Percentiles rank a stretch among this genome's conserved stretches.
Evolutionary conservation across 2,797 vertebrate genomes (phyloP).

Genomic region (Pangasius krempfi): DNA sequence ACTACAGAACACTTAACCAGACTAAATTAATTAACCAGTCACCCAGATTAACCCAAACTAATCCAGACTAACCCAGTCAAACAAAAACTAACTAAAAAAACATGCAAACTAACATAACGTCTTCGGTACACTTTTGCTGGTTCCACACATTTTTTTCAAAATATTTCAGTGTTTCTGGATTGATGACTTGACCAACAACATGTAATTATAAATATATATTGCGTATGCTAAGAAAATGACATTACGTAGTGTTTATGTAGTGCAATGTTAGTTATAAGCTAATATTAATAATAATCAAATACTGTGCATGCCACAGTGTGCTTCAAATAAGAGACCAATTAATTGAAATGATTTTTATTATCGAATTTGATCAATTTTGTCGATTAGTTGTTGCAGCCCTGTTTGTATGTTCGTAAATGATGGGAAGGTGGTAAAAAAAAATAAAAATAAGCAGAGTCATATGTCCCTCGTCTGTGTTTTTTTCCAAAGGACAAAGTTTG

Average conservation of each 20-base stretch:
- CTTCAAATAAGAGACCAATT: background rate
- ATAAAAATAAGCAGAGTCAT: background rate
- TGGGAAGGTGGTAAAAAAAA: background rate
- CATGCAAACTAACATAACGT: too few species aligned
- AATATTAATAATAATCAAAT: background rate
- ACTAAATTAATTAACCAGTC: background rate
- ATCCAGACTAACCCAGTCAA: background rate
- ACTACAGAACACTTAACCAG: background rate
- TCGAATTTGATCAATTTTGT: background rate
- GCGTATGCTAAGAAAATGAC: background rate
- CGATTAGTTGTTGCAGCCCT: background rate
- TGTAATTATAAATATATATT: background rate
- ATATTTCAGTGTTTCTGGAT: background rate
- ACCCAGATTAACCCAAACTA: background rate
- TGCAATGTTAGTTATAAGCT: background rate
- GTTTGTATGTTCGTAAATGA: background rate
- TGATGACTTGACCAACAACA: background rate
- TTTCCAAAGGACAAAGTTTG: constrained; percentile 19
- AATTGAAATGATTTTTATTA: background rate
- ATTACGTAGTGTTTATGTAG: background rate
- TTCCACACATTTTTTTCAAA: too few species aligned
- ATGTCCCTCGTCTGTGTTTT: background rate
- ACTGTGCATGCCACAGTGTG: background rate
- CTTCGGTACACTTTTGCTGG: too few species aligned
- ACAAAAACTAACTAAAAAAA: background rate